Evolutionary conservation across 2,113 vertebrate species (phyloP), one percentile per base, ranked within the genome.

Genomic region (Siniperca chuatsi): DNA sequence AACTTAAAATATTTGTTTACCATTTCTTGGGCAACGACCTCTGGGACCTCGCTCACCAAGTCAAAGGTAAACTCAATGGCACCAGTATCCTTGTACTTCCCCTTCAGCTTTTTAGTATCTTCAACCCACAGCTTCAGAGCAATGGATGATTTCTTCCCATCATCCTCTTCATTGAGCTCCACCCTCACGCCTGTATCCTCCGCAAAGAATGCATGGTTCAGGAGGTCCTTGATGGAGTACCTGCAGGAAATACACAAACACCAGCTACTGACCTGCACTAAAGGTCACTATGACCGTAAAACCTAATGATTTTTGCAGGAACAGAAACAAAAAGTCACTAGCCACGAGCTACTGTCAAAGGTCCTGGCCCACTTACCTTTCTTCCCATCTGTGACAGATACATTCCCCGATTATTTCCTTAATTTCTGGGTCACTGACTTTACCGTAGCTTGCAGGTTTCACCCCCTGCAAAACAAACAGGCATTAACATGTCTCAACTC

Each of bases 1-100:
- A 44, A 48, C 44, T 13, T 4, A 21, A 79, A 61, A 29, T 20
- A 25, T 48, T 65, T 15, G 11, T 64, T 94, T 96, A 99, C 98
- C 98, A 99, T 99, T 96, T 99, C 98, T 94, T 98, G 98, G n/a
- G 98, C 98, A 71, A 99, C 97, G 65, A 97, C 97, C 25, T 99
- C 98, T 10, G 98, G 97, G 37, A 97, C 97, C 93, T 99, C 98
- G 78, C 96, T 97, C 91, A 96, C 96, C 91, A 99, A 92, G 93
- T 99, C 96, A 81, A 98, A 99, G 89, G 97, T 98, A 93, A 99
- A 99, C 91, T 99, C 98, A 86, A 99, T 99, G 93, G 97, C 98
- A 68, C 98, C 98, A 5, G 97, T 97, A 95, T 99, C 98, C 95
- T 98, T 99, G 94, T 98, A 98, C 89, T 99, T 99, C 87, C 98